Evolutionary conservation across 2,888 invertebrate species (phyloP).

Genomic region (Lepidochrysops patricia): DNA sequence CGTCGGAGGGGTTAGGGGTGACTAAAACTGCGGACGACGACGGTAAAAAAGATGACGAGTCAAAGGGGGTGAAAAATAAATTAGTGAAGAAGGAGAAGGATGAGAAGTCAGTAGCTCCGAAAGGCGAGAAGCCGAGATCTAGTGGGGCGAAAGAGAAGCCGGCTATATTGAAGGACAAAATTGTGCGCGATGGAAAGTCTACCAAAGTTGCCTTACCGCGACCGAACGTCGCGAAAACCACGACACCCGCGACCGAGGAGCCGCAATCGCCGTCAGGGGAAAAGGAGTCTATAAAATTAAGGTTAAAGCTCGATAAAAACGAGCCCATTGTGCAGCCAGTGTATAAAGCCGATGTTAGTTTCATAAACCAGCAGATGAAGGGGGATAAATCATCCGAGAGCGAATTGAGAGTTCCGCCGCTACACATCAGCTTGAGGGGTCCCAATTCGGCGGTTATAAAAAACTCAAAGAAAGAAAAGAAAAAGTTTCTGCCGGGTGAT

Average conservation of each 20-base stretch:
- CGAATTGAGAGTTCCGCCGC: slow-evolving; percentile 88
- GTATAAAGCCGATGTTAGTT: slow-evolving; percentile 87
- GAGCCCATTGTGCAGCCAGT: slow-evolving; percentile 85
- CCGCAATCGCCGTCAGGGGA: slow-evolving; percentile 56
- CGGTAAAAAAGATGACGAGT: slow-evolving; percentile 35
- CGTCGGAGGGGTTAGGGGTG: slow-evolving; percentile 74
- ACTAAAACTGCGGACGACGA: slow-evolving; percentile 57
- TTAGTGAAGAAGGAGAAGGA: slow-evolving; percentile 38
- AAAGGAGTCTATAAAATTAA: slow-evolving; percentile 86
- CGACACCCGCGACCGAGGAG: slow-evolving; percentile 36
- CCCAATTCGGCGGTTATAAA: slow-evolving; percentile 90
- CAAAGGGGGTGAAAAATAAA: slow-evolving; percentile 32
- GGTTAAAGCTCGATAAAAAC: slow-evolving; percentile 87
- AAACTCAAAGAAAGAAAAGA: slow-evolving; percentile 81
- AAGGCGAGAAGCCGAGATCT: slow-evolving; percentile 56
- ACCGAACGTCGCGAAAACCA: slow-evolving; percentile 39
- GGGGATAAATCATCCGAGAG: slow-evolving; percentile 71
- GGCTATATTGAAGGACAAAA: slow-evolving; percentile 54
- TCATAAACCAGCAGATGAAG: slow-evolving; percentile 73
- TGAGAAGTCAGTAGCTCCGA: slow-evolving; percentile 48
- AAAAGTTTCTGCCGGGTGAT: slow-evolving; percentile 66
- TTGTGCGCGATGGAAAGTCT: slow-evolving; percentile 52
- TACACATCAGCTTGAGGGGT: slow-evolving; percentile 90
- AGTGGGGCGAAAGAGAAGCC: slow-evolving; percentile 58
- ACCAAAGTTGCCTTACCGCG: slow-evolving; percentile 59